Percentiles rank a stretch among this genome's conserved stretches.
Evolutionary conservation across 1,140 invertebrate genomes (phyloP).

Genomic region (Drosophila jambulina): DNA sequence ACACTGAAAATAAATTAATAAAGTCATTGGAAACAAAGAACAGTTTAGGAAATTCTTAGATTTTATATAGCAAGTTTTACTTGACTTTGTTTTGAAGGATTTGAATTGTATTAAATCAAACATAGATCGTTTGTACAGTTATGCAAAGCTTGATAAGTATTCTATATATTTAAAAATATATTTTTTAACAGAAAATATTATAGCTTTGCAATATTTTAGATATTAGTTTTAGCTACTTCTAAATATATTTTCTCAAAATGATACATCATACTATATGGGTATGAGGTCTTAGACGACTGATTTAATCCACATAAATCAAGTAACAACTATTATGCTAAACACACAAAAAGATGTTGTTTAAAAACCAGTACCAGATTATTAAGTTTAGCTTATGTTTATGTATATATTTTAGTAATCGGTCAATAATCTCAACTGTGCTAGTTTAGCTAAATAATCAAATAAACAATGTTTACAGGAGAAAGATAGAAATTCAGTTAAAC

Average conservation of each 20-base stretch:
- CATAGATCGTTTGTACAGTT: no score
- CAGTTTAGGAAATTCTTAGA: not conserved
- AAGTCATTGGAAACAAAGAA: not conserved
- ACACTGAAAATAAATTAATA: constrained; percentile 2
- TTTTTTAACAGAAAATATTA: not conserved
- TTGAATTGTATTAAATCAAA: not conserved
- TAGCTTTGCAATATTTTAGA: not conserved
- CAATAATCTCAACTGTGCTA: not conserved
- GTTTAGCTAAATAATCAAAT: not conserved
- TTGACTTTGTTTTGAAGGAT: not conserved
- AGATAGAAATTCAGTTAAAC: no score
- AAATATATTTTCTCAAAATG: not conserved
- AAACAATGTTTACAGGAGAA: no score
- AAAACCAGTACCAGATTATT: not conserved
- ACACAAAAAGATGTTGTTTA: not conserved
- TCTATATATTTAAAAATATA: no score
- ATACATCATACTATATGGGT: no score
- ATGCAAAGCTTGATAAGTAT: no score
- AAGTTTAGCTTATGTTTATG: not conserved
- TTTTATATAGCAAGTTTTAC: not conserved
- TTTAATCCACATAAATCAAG: not conserved
- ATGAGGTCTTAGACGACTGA: not conserved
- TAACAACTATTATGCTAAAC: not conserved
- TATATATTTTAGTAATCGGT: not conserved
- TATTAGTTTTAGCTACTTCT: not conserved